A percentile compares a stretch with the other conserved stretches of the same genome.
phyloP scores from a whole-genome alignment of 2,113 vertebrate genomes.

The Ammospiza nelsoni region DNA sequence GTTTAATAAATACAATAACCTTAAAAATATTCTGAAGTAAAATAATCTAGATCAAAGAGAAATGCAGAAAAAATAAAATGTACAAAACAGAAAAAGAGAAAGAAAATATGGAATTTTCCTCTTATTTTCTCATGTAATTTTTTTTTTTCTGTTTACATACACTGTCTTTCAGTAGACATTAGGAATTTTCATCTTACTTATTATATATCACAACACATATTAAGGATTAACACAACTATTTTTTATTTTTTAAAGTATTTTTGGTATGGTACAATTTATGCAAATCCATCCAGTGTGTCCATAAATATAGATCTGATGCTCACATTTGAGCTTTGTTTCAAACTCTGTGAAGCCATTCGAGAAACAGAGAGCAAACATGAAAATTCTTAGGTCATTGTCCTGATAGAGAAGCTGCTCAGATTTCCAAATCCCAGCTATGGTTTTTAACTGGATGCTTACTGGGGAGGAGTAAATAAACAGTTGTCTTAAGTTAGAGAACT shows the following conservation, averaged over 20 bases:
- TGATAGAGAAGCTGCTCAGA: neutral
- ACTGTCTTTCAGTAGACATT: neutral
- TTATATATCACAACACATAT: neutral
- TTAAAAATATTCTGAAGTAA: neutral
- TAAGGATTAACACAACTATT: neutral
- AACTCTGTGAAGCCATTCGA: neutral
- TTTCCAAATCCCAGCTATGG: neutral
- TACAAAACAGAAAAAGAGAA: neutral
- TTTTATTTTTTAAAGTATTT: neutral
- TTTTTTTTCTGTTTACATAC: neutral
- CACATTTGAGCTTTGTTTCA: neutral
- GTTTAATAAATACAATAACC: neutral
- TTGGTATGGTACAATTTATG: neutral
- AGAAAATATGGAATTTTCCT: neutral
- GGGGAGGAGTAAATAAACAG: neutral
- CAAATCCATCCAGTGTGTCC: neutral
- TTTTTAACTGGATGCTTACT: neutral
- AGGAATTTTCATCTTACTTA: neutral
- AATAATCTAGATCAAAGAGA: neutral
- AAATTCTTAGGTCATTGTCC: neutral
- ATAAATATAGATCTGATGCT: neutral
- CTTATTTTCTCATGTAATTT: neutral
- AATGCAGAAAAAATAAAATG: neutral
- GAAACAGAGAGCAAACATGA: neutral
- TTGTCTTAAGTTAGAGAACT: neutral